Evolutionary conservation across 1,140 invertebrate species (phyloP).

Genomic region (Ostrea edulis): DNA sequence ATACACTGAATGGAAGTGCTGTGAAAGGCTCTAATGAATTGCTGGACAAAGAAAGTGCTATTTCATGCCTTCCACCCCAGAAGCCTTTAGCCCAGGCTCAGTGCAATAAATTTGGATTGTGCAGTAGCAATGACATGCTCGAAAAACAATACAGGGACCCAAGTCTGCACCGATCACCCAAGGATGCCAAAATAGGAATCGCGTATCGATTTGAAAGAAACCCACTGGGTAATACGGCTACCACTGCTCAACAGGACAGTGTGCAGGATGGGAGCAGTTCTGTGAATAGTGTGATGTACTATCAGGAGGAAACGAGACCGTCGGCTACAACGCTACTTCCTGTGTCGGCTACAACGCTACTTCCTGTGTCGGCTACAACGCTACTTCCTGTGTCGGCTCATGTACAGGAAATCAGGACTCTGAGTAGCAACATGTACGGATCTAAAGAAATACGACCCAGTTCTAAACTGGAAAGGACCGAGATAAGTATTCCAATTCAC

Average conservation of each 20-base stretch:
- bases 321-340: constrained; percentile 54
- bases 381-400: constrained; percentile 44
- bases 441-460: background rate
- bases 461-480: background rate
- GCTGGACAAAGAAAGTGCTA: constrained; percentile 46
- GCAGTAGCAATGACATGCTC: constrained; percentile 58
- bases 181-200: constrained; percentile 75
- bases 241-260: background rate
- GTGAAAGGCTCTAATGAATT: constrained; percentile 40
- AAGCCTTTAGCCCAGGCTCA: constrained; percentile 55
- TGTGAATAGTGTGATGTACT: background rate
- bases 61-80: constrained; percentile 59
- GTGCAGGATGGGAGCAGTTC: background rate
- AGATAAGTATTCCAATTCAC: background rate
- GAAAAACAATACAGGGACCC: constrained; percentile 73
- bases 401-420: background rate
- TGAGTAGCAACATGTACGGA: constrained; percentile 9
- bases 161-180: constrained; percentile 73
- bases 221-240: constrained; percentile 41
- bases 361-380: constrained; percentile 47
- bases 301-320: background rate
- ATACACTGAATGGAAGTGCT: constrained; percentile 62
- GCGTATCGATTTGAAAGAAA: constrained; percentile 75
- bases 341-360: too few relatives aligned
- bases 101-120: constrained; percentile 56